These are phyloP conservation scores for Camponotus floridanus DNA, from an alignment of 1,140 invertebrate species.

Conservation along the genomic window DNA sequence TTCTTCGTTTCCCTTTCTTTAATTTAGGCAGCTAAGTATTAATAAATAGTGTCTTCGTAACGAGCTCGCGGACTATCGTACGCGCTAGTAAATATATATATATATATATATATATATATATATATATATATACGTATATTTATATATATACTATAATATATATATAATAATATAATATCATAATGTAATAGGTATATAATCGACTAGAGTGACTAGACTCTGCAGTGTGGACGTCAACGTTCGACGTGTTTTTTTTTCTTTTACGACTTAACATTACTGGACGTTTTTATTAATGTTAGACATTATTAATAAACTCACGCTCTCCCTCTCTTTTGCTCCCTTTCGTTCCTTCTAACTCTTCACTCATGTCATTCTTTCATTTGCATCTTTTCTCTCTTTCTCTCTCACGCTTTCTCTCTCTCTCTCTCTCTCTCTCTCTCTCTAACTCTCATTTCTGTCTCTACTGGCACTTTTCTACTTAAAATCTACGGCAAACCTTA, in stretches of 20 bases:
- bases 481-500: conserved; percentile 80
- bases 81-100: conserved; percentile 74
- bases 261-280: conserved; percentile 85
- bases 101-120: conserved; percentile 73
- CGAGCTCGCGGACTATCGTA: conserved; percentile 76
- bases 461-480: conserved; percentile 87
- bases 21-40: conserved; percentile 75
- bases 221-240: conserved; percentile 84
- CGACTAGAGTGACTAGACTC: conserved; percentile 85
- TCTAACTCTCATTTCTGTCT: conserved; percentile 74
- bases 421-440: conserved; percentile 40
- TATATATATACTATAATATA: conserved; percentile 64
- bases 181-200: conserved; percentile 79
- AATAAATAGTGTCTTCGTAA: conserved; percentile 77
- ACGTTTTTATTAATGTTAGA: conserved; percentile 85
- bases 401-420: conserved; percentile 23
- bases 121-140: conserved; percentile 37
- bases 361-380: conserved; percentile 5
- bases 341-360: conserved; percentile 56
- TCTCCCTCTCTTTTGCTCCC: conserved; percentile 32
- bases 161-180: conserved; percentile 75
- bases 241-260: conserved; percentile 76
- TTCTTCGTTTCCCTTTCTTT: conserved; percentile 33
- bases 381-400: background rate
- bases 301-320: conserved; percentile 78